These are phyloP conservation scores for Ciconia boyciana DNA, from an alignment of 2,113 vertebrate species.

Conservation along the genomic window DNA sequence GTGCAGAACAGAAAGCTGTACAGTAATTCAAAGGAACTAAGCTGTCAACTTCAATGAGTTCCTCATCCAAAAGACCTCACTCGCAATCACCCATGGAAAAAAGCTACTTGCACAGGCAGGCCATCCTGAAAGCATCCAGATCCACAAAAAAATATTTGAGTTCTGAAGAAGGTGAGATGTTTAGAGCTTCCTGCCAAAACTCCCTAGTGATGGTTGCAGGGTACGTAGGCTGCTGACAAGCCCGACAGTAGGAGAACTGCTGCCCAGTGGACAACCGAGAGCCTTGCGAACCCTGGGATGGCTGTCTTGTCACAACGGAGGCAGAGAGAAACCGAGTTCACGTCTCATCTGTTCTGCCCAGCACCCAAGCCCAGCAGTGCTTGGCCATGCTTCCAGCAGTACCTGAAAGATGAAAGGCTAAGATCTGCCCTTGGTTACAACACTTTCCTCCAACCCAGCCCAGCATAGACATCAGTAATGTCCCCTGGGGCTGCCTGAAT, in stretches of 20 bases:
- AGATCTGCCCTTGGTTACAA: background rate
- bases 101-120: slow-evolving; percentile 35
- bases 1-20: background rate
- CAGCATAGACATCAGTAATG: background rate
- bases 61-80: slow-evolving; percentile 8
- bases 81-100: background rate
- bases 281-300: background rate
- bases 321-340: background rate
- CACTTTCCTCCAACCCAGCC: background rate
- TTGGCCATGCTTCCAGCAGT: background rate
- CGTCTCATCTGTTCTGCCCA: background rate
- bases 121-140: background rate
- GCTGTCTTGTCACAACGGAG: background rate
- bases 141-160: background rate
- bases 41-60: slow-evolving; percentile 21
- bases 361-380: background rate
- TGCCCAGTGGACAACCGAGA: background rate
- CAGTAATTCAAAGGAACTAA: slow-evolving; percentile 29
- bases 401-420: background rate
- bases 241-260: background rate
- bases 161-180: background rate
- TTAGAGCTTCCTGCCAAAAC: background rate
- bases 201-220: background rate
- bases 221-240: background rate
- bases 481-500: background rate